These are phyloP conservation scores for Sminthurinus aureus DNA, from an alignment of 2,888 invertebrate genomes.

Conservation along the genomic window DNA sequence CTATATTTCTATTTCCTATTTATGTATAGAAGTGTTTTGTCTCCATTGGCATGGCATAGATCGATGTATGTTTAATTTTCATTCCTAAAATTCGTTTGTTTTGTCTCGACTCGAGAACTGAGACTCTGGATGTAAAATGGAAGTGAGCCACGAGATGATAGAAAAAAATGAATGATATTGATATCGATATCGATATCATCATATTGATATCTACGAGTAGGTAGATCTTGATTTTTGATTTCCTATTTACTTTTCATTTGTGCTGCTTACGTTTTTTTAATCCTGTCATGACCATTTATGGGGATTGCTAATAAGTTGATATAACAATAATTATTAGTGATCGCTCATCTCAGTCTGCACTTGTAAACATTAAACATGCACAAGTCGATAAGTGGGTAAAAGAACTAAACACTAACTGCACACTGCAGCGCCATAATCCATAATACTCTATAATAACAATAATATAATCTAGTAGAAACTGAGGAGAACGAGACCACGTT, in stretches of 20 bases:
- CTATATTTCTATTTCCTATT: too few species aligned
- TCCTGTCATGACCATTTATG: constrained; percentile 38
- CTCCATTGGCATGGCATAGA: too few species aligned
- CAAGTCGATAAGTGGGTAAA: too few species aligned
- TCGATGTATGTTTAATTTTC: not conserved
- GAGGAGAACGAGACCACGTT: not conserved
- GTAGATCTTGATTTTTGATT: too few species aligned
- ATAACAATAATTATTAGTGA: constrained; percentile 11
- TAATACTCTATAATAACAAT: not conserved
- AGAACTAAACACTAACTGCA: too few species aligned
- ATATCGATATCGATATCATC: not conserved
- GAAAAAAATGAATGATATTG: not conserved
- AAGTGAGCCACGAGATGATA: not conserved
- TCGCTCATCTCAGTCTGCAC: not conserved
- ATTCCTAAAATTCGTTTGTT: not conserved
- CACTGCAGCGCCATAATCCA: too few species aligned
- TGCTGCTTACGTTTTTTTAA: not conserved
- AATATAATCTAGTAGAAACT: not conserved
- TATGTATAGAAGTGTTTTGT: too few species aligned
- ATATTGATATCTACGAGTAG: not conserved
- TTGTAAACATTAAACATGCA: too few species aligned
- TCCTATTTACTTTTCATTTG: too few species aligned
- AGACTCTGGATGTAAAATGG: not conserved
- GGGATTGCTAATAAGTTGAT: constrained; percentile 18
- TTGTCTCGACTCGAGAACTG: not conserved